Conservation (phyloP, 2,797 vertebrate species). For the Mormyrops boulengeri region DNA sequence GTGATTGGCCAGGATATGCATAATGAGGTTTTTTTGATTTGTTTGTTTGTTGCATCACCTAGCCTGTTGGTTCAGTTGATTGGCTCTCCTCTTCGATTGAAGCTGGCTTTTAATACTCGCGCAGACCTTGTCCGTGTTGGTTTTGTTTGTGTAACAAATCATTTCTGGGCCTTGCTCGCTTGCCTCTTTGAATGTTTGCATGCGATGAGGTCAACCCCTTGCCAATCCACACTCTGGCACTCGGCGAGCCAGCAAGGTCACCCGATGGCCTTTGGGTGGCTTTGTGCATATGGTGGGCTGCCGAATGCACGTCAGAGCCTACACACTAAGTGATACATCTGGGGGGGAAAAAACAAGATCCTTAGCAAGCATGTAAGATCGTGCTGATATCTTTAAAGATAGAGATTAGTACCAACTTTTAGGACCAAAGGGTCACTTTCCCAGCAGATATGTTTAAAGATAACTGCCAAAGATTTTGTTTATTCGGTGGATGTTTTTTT, state of each 20-base stretch:
- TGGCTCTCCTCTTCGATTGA: neutral
- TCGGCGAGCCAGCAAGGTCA: neutral
- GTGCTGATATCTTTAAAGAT: neutral
- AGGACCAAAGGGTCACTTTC: neutral
- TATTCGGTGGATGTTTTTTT: neutral
- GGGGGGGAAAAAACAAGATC: neutral
- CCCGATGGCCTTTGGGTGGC: neutral
- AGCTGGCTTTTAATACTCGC: conserved; percentile 4
- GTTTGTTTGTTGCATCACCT: neutral
- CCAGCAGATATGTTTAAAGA: neutral
- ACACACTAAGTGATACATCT: too few species aligned
- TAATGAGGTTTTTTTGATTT: neutral
- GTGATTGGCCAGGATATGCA: neutral
- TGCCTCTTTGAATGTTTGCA: neutral
- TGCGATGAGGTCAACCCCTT: conserved; percentile 24
- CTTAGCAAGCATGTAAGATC: neutral
- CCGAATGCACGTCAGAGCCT: neutral
- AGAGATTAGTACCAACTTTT: neutral
- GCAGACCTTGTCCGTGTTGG: neutral
- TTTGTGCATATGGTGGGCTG: neutral
- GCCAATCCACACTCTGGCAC: conserved; percentile 25
- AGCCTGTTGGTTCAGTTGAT: neutral
- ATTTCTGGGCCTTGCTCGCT: neutral
- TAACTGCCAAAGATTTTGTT: neutral
- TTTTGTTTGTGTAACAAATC: conserved; percentile 12